Evolutionary conservation across 64 coral and sea anemone genomes (phyloP), one percentile per base, ranked within the genome.

Genomic region (Acropora yongei): DNA sequence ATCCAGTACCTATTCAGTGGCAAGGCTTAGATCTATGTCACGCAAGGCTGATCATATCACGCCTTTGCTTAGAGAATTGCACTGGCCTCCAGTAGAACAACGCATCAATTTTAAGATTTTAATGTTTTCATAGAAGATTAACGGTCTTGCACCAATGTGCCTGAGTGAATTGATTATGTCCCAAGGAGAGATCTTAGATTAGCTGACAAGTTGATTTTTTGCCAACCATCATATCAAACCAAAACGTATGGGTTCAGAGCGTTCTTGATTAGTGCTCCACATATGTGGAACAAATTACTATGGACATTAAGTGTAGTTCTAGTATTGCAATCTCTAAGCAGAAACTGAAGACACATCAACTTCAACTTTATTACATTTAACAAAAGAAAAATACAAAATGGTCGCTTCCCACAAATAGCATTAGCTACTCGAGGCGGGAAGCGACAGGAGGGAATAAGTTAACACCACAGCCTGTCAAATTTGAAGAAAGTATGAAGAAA

Each of bases 81-180:
- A 83, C 16, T 72, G 89, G 89, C 89, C 74, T 14, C 89, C 89
- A 44, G 43, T 84, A 45, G 41, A 76, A 57, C 49, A 89, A 76
- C 47, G 87, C n/a, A 89, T 89, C n/a, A 42, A 1, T 53, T 89
- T 89, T 41, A 89, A 89, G 60, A 89, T 89, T 57, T 60, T 89
- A 77, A 42, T n/a, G n/a, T n/a, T n/a, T n/a, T n/a, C n/a, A n/a
- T n/a, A n/a, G 73, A 51, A 49, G 8, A 11, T 88, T 3, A 88
- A 88, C 57, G 86, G 47, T 40, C 20, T 88, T 10, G 86, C 87
- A 78, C 53, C 18, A 44, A 41, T 57, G 44, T 78, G 41, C 41
- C 47, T 78, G 7, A 73, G 44, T 10, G 4, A 73, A 12, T 39
- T 72, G 49, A 65, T 83, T 86, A 86, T 47, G 18, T 44, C 16